Evolutionary conservation across 2,888 invertebrate genomes (phyloP).

Genomic region (Philopedon plagiatum): DNA sequence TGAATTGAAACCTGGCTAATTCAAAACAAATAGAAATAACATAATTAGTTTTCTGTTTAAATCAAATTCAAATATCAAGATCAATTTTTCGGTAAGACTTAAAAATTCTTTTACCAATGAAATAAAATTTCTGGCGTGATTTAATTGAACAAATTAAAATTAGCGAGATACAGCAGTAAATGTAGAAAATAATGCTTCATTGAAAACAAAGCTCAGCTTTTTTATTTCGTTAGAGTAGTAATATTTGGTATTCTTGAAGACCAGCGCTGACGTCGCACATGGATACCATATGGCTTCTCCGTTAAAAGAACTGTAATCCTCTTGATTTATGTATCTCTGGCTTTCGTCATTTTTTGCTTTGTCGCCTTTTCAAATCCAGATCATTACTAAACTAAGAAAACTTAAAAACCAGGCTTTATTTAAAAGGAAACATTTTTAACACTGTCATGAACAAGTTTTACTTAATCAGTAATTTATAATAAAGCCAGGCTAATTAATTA

Average conservation of each 20-base stretch:
- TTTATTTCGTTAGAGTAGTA: background rate
- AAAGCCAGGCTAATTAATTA: too few relatives aligned
- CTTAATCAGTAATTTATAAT: too few relatives aligned
- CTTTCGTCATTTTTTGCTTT: background rate
- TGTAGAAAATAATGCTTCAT: background rate
- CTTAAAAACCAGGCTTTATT: constrained; percentile 6
- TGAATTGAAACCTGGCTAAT: too few relatives aligned
- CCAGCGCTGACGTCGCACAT: background rate
- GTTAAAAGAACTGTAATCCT: background rate
- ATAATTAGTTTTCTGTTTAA: background rate
- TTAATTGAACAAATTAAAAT: background rate
- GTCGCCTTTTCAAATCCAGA: background rate
- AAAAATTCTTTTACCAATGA: background rate
- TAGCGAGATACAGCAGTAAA: background rate
- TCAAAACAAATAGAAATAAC: background rate
- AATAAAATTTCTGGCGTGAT: background rate
- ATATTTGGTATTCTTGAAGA: background rate
- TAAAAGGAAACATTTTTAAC: background rate
- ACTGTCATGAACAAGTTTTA: background rate
- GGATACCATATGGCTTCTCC: background rate
- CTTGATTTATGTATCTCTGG: background rate
- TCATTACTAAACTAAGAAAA: background rate
- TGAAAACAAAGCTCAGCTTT: background rate
- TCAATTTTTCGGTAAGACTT: constrained; percentile 8
- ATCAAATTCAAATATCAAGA: background rate